Evolutionary conservation across 2,888 invertebrate genomes (phyloP).

Genomic region (Rotaria socialis): DNA sequence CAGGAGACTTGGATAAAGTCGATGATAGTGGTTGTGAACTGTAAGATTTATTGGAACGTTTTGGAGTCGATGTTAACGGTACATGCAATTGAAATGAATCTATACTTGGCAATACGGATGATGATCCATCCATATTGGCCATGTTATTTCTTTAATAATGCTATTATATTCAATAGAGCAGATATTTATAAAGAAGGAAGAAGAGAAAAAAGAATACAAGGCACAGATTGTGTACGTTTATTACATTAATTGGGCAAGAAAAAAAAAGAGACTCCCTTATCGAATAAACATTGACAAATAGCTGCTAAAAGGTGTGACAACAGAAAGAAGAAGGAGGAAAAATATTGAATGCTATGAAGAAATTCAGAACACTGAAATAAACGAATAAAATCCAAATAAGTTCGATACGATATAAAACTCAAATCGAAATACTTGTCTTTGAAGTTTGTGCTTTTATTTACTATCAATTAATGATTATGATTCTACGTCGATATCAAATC

Average conservation of each 20-base stretch:
- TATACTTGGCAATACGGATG: background rate
- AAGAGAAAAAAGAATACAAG: background rate
- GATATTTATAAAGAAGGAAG: background rate
- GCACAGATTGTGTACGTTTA: background rate
- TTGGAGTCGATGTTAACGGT: slow-evolving; percentile 12
- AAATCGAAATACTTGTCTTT: background rate
- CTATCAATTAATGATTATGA: background rate
- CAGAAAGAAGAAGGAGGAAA: background rate
- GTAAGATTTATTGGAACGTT: background rate
- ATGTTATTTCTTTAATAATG: background rate
- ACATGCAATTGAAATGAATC: slow-evolving; percentile 21
- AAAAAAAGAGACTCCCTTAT: background rate
- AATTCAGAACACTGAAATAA: too few species aligned
- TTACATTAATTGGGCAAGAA: background rate
- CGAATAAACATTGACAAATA: slow-evolving; percentile 4
- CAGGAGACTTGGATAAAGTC: background rate
- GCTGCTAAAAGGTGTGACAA: background rate
- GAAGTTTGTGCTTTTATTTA: background rate
- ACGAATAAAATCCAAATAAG: too few species aligned
- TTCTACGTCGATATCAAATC: background rate
- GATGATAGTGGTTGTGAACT: background rate
- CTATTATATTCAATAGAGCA: background rate
- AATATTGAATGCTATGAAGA: too few species aligned
- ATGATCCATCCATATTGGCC: background rate
- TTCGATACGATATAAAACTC: background rate